Percentiles rank a stretch among this genome's conserved stretches.
Evolutionary conservation across 2,797 vertebrate genomes (phyloP).

Genomic region (Enteromius anoplus): DNA sequence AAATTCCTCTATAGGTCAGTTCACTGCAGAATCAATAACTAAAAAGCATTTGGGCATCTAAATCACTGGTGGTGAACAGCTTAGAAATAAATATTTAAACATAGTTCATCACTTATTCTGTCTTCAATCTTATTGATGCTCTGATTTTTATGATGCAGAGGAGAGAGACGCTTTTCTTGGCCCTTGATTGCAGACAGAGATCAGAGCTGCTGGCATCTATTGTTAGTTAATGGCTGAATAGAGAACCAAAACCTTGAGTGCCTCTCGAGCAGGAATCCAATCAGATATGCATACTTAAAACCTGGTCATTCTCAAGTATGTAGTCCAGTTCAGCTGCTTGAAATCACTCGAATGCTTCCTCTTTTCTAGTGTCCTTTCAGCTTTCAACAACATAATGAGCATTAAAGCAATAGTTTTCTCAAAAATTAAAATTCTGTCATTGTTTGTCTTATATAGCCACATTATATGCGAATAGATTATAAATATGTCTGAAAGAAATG

Average conservation of each 20-base stretch:
- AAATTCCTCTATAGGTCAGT: background rate
- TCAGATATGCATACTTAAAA: constrained; percentile 35
- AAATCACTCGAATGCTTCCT: constrained; percentile 20
- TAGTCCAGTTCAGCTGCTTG: constrained; percentile 6
- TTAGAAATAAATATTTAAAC: constrained; percentile 27
- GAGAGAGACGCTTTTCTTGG: background rate
- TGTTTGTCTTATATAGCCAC: background rate
- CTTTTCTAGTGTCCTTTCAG: constrained; percentile 17
- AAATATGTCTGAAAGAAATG: background rate
- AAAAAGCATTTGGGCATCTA: background rate
- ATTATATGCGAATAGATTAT: background rate
- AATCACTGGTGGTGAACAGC: background rate
- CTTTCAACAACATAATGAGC: constrained; percentile 13
- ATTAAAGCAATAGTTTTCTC: background rate
- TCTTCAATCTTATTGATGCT: constrained; percentile 15
- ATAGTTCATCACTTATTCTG: constrained; percentile 18
- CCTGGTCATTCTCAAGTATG: constrained; percentile 39
- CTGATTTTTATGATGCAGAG: background rate
- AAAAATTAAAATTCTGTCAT: background rate
- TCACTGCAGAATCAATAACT: constrained; percentile 27
- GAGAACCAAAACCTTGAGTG: constrained; percentile 14
- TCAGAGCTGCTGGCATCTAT: constrained; percentile 15
- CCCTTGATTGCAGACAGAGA: constrained; percentile 38
- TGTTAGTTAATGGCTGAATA: constrained; percentile 9
- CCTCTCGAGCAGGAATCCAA: constrained; percentile 39